Base-by-base conservation (phyloP, 1,140 invertebrate genomes). In the Brachionus koreanus region DNA sequence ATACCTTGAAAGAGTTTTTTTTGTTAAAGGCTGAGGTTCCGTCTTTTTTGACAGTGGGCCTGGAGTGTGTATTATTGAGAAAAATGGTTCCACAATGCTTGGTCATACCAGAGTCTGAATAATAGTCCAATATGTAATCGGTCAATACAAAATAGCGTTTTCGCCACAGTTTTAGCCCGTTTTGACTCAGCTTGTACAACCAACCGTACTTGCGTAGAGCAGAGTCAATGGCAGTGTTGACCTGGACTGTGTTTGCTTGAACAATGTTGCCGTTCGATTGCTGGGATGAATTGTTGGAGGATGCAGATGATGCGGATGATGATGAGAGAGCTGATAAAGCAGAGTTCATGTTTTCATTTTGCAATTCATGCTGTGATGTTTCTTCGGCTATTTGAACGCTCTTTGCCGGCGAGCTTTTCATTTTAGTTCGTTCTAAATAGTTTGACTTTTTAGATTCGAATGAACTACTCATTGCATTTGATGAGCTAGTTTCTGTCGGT, bases 71-170 rank as follows among this genome's bases (percentile, higher is more conserved):
- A 35, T 79, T 37, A 79, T 65, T 79, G 25, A 79, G 37, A 79
- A 79, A 79, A 42, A 79, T 79, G 13, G 76, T 79, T 23, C 76
- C 76, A 23, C 76, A 79, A 43, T 79, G 76, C 25, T 79, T 79
- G 37, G 49, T 79, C 76, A 79, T 79, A 3, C 46, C 29, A 13
- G 76, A 79, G 37, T 79, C 76, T 0, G 76, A 79, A 29, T 79
- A 79, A 37, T 79, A 79, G 37, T 79, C 76, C 37, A 79, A 43
- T 61, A 79, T 79, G 39, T 79, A 79, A 65, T 79, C 76, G 9
- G 76, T 79, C 9, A 79, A 19, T 4, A 79, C 76, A 79, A 79
- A 79, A 43, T 61, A 79, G 12, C 76, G 46, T 61, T 79, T 79
- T 13, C 76, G 46, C 76, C 76, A 79, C 39, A 79, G 9, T 35